These are phyloP conservation scores for Melieria picta DNA, from an alignment of 2,888 invertebrate species.

Conservation along the genomic window DNA sequence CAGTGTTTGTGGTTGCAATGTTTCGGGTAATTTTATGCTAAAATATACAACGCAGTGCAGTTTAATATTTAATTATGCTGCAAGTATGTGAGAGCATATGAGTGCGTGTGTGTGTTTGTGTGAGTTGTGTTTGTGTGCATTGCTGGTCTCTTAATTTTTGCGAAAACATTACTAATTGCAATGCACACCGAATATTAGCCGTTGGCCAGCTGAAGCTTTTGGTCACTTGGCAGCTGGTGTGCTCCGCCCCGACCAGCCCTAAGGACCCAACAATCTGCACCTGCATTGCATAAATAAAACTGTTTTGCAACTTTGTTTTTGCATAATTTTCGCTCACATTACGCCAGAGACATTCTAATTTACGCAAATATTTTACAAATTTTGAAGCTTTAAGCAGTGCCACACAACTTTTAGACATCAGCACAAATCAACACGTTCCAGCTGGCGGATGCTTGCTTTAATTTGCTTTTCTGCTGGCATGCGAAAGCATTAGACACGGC, in stretches of 20 bases:
- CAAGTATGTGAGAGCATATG: background rate
- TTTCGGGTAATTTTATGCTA: slow-evolving; percentile 36
- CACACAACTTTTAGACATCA: background rate
- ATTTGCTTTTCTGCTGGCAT: too few relatives aligned
- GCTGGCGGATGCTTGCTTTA: background rate
- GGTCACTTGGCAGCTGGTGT: background rate
- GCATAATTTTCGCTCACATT: background rate
- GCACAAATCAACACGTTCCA: slow-evolving; percentile 1
- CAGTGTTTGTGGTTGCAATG: slow-evolving; percentile 30
- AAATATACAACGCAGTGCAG: slow-evolving; percentile 24
- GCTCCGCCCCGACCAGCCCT: background rate
- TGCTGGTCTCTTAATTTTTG: slow-evolving; percentile 37
- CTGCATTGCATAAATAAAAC: background rate
- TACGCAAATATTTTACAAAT: slow-evolving; percentile 3
- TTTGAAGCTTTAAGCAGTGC: slow-evolving; percentile 6
- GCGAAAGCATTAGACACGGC: too few relatives aligned
- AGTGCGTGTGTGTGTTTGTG: slow-evolving; percentile 4
- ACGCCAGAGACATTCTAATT: background rate
- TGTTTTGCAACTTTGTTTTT: background rate
- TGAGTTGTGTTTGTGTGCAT: slow-evolving; percentile 25
- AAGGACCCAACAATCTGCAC: background rate
- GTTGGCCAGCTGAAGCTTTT: slow-evolving; percentile 9
- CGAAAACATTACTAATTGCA: slow-evolving; percentile 35
- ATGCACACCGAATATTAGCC: slow-evolving; percentile 18
- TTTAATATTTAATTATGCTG: background rate